A percentile compares a stretch with the other conserved stretches of the same genome.
Conservation (phyloP, 2,797 vertebrate species). For the Sebastiscus albofasciatus region DNA sequence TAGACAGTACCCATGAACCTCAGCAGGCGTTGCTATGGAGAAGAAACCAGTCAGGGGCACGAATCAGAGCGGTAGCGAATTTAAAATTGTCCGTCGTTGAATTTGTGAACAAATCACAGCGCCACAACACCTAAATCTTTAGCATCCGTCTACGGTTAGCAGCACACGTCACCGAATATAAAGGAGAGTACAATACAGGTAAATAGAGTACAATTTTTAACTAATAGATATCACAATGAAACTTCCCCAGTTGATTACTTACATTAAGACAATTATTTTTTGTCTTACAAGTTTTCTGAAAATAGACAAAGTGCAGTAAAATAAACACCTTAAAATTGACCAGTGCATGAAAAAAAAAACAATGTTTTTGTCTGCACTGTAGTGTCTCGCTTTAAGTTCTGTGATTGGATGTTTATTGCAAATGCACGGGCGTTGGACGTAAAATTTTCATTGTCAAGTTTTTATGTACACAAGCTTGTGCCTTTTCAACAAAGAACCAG, state of each 20-base stretch:
- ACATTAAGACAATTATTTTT: too few species aligned
- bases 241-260: too few species aligned
- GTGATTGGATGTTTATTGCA: background rate
- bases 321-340: background rate
- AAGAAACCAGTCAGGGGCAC: too few species aligned
- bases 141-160: too few species aligned
- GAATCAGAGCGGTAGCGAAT: background rate
- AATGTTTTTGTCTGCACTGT: background rate
- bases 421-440: background rate
- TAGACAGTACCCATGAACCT: background rate
- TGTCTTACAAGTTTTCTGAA: too few species aligned
- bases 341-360: background rate
- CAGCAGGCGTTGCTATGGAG: background rate
- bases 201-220: too few species aligned
- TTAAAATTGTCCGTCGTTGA: background rate
- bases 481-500: background rate
- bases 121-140: too few species aligned
- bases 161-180: too few species aligned
- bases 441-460: background rate
- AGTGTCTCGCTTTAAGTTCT: background rate
- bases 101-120: too few species aligned
- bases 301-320: background rate
- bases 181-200: too few species aligned
- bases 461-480: background rate
- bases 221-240: too few species aligned